Base-by-base conservation (phyloP, 2,888 invertebrate genomes). In the Volucella inflata region DNA sequence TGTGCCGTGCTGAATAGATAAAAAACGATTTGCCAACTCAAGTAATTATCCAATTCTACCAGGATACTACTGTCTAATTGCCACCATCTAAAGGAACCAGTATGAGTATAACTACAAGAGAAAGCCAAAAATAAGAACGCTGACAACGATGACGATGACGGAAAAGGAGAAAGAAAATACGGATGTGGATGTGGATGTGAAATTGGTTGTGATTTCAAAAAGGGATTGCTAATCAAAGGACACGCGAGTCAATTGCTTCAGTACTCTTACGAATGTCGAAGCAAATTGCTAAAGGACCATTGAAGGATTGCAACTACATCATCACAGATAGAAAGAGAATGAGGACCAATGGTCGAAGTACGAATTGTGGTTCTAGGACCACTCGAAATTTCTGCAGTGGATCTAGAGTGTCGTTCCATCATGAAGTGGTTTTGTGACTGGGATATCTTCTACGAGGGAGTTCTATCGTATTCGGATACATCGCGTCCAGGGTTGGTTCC, bases 31-130 rank as follows among this genome's bases (percentile, higher is more conserved):
- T 79, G 74, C 79, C 55, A 79, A 79, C 79, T 84, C 79, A 79
- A 79, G 83, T 84, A 79, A 84, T 84, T 84, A 84, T 79, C 83
- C 83, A 75, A 84, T 84, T 84, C 74, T 79, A 79, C 68, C 70
- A 84, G 79, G 79, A 75, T 84, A 84, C 83, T 84, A 50, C 74
- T 74, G 68, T 79, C 79, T 84, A 84, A 84, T 84, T 79, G 83
- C 79, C 79, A 75, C 53, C 67, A 68, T 67, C 55, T 67, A 36
- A 30, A 65, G 46, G 65, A 59, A 48, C 65, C 60, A 36, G 21
- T n/a, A 67, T 62, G 36, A 59, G 53, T 53, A 51, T 30, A 55
- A 55, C 12, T 51, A 62, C 51, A 62, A 72, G 42, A 30, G 40
- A 2, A 55, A 64, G 42, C 51, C 12, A 53, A 68, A 75, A 64